Percentiles rank a stretch among this genome's conserved stretches.
phyloP scores from a whole-genome alignment of 2,797 vertebrate species.

The Dipus sagitta region DNA sequence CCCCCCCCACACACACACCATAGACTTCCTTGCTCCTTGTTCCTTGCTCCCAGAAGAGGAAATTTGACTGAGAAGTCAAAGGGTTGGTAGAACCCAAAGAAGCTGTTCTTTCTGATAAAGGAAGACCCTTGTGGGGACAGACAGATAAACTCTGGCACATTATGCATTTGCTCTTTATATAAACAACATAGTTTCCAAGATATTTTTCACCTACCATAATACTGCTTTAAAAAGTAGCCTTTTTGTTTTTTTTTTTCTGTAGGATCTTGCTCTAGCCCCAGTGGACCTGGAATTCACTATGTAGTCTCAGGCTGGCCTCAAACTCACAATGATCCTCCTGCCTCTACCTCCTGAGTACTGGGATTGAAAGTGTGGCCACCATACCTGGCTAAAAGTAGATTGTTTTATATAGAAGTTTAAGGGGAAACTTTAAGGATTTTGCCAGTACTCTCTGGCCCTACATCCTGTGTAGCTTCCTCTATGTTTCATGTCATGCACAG shows the following conservation, averaged over 20 bases:
- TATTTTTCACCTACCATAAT: neutral
- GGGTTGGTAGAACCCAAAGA: neutral
- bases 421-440: neutral
- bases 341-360: too few species aligned
- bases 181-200: neutral
- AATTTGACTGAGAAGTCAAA: neutral
- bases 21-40: neutral
- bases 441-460: neutral
- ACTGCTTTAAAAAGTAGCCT: neutral
- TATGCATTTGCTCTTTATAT: neutral
- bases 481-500: neutral
- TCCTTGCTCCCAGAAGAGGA: neutral
- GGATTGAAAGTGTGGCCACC: too few species aligned
- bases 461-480: fast-evolving
- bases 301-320: too few species aligned
- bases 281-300: too few species aligned
- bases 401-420: neutral
- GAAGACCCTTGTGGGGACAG: fast-evolving
- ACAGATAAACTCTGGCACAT: neutral
- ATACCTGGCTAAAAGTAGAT: too few species aligned
- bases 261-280: too few species aligned
- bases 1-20: neutral
- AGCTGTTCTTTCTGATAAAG: neutral
- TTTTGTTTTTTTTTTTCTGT: too few species aligned
- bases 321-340: too few species aligned